Base-by-base conservation (phyloP, 1,140 invertebrate genomes). In the Drosophila persimilis region DNA sequence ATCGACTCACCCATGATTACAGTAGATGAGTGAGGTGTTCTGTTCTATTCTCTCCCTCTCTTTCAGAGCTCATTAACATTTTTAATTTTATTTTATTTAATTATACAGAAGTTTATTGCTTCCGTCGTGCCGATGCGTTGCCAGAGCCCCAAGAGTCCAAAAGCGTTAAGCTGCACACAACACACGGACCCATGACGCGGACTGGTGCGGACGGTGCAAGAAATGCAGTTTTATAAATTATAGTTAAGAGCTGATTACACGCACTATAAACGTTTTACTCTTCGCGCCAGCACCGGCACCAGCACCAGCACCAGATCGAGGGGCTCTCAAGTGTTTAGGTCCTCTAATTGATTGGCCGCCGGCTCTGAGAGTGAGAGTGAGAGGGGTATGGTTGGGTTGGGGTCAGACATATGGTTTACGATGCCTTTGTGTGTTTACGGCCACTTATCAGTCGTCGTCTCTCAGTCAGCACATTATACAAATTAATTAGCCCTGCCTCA, bases 51-150 rank as follows among this genome's bases (percentile, higher is more conserved):
- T 20, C 54, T 44, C 39, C 24, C 9, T 47, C 17, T 29, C 31
- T 52, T 17, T 44, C 31, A 11, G 54, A 43, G 61, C 77, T 86
- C 78, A 86, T 86, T 86, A 86, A 81, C 83, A 85, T 86, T 88
- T 83, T 83, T 83, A 86, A 86, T 86, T 86, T 86, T 79, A 86
- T 86, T 86, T 86, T 86, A 86, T 86, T 83, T 86, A 88, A 86
- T 86, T 86, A 86, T 88, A 86, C 83, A 88, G 71, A 88, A 83
- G 78, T 86, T 88, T 88, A 86, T 88, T 76, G 78, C 70, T 88
- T 86, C 83, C 83, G 83, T 69, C 66, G 66, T 46, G 63, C 74
- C 83, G 75, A 81, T 81, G 83, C 78, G 79, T 83, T 83, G 41
- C 35, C 11, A 39, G 35, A 13, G 35, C 63, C 48, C 22, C 44